Percentiles rank a stretch among this genome's conserved stretches.
phyloP scores from a whole-genome alignment of 2,888 invertebrate species.

The Troides oblongomaculatus region DNA sequence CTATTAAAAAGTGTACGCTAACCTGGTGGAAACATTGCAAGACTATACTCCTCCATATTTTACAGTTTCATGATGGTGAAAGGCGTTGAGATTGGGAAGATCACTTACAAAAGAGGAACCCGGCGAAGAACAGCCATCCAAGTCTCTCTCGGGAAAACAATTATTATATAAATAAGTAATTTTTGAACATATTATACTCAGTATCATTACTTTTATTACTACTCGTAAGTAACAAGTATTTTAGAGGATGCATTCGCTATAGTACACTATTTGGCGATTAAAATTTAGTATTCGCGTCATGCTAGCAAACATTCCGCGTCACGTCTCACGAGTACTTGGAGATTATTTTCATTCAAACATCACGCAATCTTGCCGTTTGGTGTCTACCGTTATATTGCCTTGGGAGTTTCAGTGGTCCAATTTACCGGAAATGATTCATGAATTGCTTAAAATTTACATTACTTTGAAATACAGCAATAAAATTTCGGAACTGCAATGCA shows the following conservation, averaged over 20 bases:
- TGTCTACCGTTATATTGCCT: slow-evolving; percentile 17
- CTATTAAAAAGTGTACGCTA: no score
- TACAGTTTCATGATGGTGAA: no score
- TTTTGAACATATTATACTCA: no score
- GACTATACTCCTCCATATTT: no score
- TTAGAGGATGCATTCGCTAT: slow-evolving; percentile 1
- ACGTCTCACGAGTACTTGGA: slow-evolving; percentile 15
- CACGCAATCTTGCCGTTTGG: slow-evolving; percentile 17
- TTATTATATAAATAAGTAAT: no score
- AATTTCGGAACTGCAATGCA: slow-evolving; percentile 16
- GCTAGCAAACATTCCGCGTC: slow-evolving; percentile 17
- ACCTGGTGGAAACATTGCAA: no score
- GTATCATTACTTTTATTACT: no score
- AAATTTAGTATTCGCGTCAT: slow-evolving; percentile 22
- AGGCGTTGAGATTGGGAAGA: no score
- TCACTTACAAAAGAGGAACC: no score
- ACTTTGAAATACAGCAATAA: neutral
- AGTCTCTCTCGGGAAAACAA: no score
- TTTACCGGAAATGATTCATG: slow-evolving; percentile 17
- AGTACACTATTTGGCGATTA: neutral
- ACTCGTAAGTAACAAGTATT: no score
- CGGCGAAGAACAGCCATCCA: no score
- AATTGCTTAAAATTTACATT: neutral
- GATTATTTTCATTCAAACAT: slow-evolving; percentile 26
- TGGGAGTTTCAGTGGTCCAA: slow-evolving; percentile 17